Conservation (phyloP, 2,888 invertebrate species). For the Cotesia congregata region DNA sequence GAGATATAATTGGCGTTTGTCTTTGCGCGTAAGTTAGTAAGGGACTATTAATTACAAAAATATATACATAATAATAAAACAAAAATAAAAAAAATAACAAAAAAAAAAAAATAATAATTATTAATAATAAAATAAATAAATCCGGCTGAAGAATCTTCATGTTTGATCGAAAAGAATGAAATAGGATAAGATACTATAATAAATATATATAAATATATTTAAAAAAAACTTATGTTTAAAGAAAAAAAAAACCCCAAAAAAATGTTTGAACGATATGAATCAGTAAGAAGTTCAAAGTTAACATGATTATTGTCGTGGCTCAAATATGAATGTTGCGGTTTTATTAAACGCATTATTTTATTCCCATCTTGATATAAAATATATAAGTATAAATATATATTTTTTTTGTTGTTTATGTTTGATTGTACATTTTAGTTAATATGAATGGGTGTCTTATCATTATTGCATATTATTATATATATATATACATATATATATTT, state of each 20-base stretch:
- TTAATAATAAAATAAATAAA: constrained; percentile 30
- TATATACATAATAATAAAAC: constrained; percentile 29
- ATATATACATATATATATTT: constrained; percentile 25
- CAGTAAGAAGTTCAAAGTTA: constrained; percentile 30
- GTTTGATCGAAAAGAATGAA: constrained; percentile 22
- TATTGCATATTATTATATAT: constrained; percentile 24
- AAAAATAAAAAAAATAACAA: constrained; percentile 39
- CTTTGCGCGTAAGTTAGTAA: constrained; percentile 48
- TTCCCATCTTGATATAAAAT: constrained; percentile 12
- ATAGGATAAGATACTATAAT: constrained; percentile 17
- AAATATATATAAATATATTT: constrained; percentile 33
- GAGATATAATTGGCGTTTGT: constrained; percentile 55
- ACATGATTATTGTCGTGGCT: constrained; percentile 41
- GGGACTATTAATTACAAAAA: constrained; percentile 21
- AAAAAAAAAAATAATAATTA: constrained; percentile 37
- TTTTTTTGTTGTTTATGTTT: constrained; percentile 40
- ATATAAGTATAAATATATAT: constrained; percentile 21
- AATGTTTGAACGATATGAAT: constrained; percentile 34
- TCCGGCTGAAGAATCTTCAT: constrained; percentile 5
- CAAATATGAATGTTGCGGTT: constrained; percentile 42
- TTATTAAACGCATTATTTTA: constrained; percentile 18
- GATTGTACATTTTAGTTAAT: constrained; percentile 39
- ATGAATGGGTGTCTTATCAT: constrained; percentile 42
- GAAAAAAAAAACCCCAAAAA: constrained; percentile 42
- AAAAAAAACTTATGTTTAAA: constrained; percentile 37